Evolutionary conservation across 2,113 vertebrate species (phyloP).

Genomic region (Papio anubis): DNA sequence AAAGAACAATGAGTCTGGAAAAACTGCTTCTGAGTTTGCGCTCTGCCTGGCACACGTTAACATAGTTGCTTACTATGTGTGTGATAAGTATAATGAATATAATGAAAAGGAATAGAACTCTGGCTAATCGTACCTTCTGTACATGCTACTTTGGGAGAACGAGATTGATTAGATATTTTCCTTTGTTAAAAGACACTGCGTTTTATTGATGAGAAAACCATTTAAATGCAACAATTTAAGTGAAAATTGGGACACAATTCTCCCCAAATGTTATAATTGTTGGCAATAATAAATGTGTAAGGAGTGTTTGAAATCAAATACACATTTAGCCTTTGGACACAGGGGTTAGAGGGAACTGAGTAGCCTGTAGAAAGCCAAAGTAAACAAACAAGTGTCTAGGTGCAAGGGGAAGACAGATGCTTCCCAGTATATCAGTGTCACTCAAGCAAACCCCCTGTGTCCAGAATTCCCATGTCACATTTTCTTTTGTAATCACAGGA

Average conservation of each 20-base stretch:
- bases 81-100: no score
- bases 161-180: background rate
- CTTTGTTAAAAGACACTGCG: background rate
- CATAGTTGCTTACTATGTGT: background rate
- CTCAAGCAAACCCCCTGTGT: conserved; percentile 10
- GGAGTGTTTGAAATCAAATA: background rate
- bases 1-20: background rate
- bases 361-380: conserved; percentile 9
- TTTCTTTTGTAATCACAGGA: conserved; percentile 67
- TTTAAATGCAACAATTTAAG: conserved; percentile 9
- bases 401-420: conserved; percentile 64
- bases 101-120: background rate
- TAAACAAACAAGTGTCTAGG: conserved; percentile 65
- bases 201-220: background rate
- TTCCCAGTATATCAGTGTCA: conserved; percentile 73
- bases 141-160: background rate
- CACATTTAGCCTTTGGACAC: background rate
- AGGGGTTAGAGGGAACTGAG: background rate
- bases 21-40: background rate
- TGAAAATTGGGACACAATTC: background rate
- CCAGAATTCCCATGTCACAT: background rate
- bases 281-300: background rate
- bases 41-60: background rate
- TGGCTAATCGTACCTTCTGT: background rate
- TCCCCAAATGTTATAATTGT: background rate